A percentile compares a stretch with the other conserved stretches of the same genome.
Conservation (phyloP, 2,888 invertebrate genomes). For the Hypomecis atomaria region DNA sequence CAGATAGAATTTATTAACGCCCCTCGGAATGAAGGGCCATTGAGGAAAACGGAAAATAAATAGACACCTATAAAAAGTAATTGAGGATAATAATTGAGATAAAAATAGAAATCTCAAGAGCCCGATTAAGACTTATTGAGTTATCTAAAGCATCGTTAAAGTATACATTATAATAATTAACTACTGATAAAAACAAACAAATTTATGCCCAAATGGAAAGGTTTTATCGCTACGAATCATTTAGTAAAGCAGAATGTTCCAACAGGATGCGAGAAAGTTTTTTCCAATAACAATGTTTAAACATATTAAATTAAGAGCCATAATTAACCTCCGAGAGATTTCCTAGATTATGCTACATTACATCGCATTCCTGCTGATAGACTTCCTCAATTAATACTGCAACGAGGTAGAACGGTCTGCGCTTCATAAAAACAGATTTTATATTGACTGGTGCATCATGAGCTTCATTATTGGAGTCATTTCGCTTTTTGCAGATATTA, state of each 20-base stretch:
- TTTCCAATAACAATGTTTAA: constrained; percentile 26
- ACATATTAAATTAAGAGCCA: constrained; percentile 30
- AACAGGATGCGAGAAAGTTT: constrained; percentile 18
- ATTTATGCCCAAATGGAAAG: not conserved
- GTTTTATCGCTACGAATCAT: not conserved
- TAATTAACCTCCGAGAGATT: constrained; percentile 38
- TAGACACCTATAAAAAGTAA: constrained; percentile 25
- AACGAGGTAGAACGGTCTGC: constrained; percentile 33
- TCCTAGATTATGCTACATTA: constrained; percentile 54
- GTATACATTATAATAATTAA: not conserved
- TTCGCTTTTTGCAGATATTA: constrained; percentile 46
- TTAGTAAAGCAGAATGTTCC: constrained; percentile 18
- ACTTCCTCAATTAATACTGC: constrained; percentile 53
- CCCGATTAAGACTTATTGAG: constrained; percentile 1
- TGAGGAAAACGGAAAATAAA: constrained; percentile 38
- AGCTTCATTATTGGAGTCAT: constrained; percentile 32
- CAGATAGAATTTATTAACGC: constrained; percentile 43
- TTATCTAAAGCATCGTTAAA: not conserved
- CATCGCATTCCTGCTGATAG: constrained; percentile 45
- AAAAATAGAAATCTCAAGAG: constrained; percentile 1
- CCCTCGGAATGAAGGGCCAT: constrained; percentile 25
- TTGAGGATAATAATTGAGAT: constrained; percentile 27
- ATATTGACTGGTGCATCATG: constrained; percentile 27
- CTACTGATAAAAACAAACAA: not conserved
- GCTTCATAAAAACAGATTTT: constrained; percentile 32